Conservation (phyloP, 1,140 invertebrate species). For the Frieseomelitta varia region DNA sequence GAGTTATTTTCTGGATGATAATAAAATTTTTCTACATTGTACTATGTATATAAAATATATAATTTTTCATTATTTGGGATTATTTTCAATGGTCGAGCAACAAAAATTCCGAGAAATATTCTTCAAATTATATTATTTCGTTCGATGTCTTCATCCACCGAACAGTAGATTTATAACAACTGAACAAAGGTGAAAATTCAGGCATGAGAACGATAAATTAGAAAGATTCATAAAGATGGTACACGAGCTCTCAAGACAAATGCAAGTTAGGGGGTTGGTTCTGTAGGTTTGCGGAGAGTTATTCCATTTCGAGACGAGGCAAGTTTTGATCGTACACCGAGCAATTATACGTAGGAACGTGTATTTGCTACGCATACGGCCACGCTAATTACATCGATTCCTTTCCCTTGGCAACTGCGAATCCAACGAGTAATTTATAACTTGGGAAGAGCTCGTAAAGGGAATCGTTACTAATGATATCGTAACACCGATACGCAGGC, state of each 20-base stretch:
- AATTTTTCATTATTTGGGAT: no score
- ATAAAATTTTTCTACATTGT: no score
- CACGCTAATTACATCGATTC: constrained; percentile 60
- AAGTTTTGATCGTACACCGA: constrained; percentile 54
- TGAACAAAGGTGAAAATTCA: constrained; percentile 2
- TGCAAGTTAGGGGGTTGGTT: constrained; percentile 21
- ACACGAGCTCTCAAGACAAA: constrained; percentile 1
- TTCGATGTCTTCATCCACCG: not conserved
- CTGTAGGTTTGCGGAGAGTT: constrained; percentile 37
- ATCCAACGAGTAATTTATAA: constrained; percentile 60
- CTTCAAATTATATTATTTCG: no score
- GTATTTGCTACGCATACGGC: constrained; percentile 33
- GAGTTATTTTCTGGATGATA: no score
- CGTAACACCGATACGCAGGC: constrained; percentile 57
- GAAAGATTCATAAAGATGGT: not conserved
- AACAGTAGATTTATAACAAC: not conserved
- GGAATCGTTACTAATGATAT: constrained; percentile 63
- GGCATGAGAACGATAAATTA: not conserved
- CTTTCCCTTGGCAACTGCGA: constrained; percentile 10
- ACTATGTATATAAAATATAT: no score
- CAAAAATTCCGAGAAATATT: not conserved
- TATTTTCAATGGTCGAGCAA: not conserved
- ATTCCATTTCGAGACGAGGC: constrained; percentile 43
- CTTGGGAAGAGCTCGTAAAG: constrained; percentile 61
- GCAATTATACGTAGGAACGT: constrained; percentile 50